A percentile compares a stretch with the other conserved stretches of the same genome.
These are phyloP conservation scores for Sprattus sprattus DNA, from an alignment of 2,113 vertebrate species.

Conservation along the genomic window DNA sequence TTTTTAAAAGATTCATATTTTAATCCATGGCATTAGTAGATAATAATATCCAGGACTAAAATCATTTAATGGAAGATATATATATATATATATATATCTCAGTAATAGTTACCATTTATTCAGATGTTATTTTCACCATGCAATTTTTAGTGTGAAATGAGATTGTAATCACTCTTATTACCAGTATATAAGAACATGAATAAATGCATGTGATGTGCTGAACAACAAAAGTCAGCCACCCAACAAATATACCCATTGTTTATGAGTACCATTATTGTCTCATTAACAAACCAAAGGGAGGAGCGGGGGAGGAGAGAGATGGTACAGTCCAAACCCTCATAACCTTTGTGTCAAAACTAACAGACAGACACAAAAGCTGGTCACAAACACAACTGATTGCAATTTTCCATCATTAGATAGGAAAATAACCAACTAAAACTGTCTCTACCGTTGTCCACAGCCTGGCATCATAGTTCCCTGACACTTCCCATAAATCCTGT, in stretches of 20 bases:
- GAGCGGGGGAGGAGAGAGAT: background rate
- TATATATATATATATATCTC: too few species aligned
- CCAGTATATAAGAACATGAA: background rate
- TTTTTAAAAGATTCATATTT: background rate
- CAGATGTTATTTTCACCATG: background rate
- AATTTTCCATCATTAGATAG: background rate
- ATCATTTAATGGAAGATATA: too few species aligned
- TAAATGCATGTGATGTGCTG: background rate
- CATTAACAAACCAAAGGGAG: constrained; percentile 30
- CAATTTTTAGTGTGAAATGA: background rate
- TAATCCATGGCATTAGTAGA: background rate
- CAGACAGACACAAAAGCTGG: background rate
- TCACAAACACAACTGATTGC: background rate
- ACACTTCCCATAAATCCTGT: background rate
- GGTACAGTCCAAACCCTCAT: background rate
- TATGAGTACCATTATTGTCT: constrained; percentile 54
- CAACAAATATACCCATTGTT: constrained; percentile 60
- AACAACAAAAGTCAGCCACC: constrained; percentile 35
- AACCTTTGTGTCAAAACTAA: background rate
- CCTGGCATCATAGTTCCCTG: background rate
- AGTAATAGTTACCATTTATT: background rate
- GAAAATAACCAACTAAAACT: background rate
- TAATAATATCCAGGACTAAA: background rate
- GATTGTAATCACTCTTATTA: background rate
- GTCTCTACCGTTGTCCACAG: background rate